Percentiles rank a stretch among this genome's conserved stretches.
Evolutionary conservation across 2,888 invertebrate genomes (phyloP).

Genomic region (Lamproptera curius): DNA sequence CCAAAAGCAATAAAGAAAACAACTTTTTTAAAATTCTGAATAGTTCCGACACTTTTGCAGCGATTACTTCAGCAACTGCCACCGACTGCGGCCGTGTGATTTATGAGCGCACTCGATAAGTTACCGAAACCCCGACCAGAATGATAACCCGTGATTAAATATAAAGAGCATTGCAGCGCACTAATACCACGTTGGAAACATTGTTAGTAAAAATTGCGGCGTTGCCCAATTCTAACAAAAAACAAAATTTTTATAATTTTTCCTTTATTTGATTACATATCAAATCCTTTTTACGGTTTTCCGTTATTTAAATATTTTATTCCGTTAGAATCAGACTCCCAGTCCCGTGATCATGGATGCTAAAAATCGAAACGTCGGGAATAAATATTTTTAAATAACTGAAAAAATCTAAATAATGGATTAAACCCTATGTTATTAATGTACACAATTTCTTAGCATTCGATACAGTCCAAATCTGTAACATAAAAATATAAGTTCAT

Average conservation of each 20-base stretch:
- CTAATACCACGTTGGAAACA: constrained; percentile 55
- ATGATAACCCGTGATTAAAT: constrained; percentile 68
- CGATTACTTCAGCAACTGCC: constrained; percentile 64
- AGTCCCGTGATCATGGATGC: too few species aligned
- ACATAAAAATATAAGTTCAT: too few species aligned
- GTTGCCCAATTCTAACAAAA: constrained; percentile 56
- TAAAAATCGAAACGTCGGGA: too few species aligned
- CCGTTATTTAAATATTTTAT: too few species aligned
- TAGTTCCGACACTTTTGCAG: constrained; percentile 55
- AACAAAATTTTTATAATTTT: constrained; percentile 61
- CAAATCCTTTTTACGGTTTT: too few species aligned
- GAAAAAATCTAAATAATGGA: too few species aligned
- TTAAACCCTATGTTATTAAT: too few species aligned
- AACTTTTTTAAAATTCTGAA: constrained; percentile 37
- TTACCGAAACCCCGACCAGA: constrained; percentile 55
- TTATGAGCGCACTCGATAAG: constrained; percentile 59
- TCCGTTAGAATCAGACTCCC: too few species aligned
- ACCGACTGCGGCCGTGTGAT: constrained; percentile 51
- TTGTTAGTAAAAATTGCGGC: constrained; percentile 65
- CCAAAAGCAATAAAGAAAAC: constrained; percentile 49
- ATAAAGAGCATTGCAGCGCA: constrained; percentile 50
- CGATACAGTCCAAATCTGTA: too few species aligned
- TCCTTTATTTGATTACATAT: too few species aligned
- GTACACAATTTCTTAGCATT: too few species aligned
- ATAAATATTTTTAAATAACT: too few species aligned